Base-by-base conservation (phyloP, 1,140 invertebrate genomes). In the Drosophila auraria region DNA sequence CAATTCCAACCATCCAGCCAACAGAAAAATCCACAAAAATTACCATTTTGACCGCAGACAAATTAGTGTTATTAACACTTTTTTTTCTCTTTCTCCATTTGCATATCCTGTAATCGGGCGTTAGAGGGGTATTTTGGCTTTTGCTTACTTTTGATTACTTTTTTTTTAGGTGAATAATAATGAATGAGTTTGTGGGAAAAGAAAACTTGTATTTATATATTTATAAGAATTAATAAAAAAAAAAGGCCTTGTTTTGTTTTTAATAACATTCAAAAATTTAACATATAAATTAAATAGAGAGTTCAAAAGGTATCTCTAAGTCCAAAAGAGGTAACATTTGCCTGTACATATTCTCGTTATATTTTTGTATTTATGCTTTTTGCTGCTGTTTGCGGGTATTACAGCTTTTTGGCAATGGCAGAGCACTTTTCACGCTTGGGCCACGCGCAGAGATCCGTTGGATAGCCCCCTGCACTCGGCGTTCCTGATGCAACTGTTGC, bases 1-100 rank as follows among this genome's bases (percentile, higher is more conserved):
- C 75, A 53, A 79, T 72, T 79, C 68, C 77, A 69, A 1, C 27
- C 50, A 38, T 57, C 40, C 49, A 54, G 53, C 53, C 70, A 70
- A 73, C 68, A 53, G 54, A 78, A 79, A 79, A 79, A 79, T 79
- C 77, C 77, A 79, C 77, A 79, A 79, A 79, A 79, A 79, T 79
- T 79, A 79, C 77, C 77, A 79, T 79, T 79, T 79, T 79, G 68
- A 79, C 77, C 77, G 76, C 77, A 79, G 76, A 79, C 77, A 79
- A 79, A 79, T 79, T 79, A 79, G 77, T 79, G 77, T 79, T 79
- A 79, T 79, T 79, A 79, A 79, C 77, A 79, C 77, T 79, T 79
- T 79, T 27, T 78, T 79, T 79, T 69, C 68, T 71, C 63, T 71
- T 68, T 50, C 63, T 47, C 23, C 68, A 71, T 56, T 71, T 51